Evolutionary conservation across 2,888 invertebrate species (phyloP).

Genomic region (Amorpha juglandis): DNA sequence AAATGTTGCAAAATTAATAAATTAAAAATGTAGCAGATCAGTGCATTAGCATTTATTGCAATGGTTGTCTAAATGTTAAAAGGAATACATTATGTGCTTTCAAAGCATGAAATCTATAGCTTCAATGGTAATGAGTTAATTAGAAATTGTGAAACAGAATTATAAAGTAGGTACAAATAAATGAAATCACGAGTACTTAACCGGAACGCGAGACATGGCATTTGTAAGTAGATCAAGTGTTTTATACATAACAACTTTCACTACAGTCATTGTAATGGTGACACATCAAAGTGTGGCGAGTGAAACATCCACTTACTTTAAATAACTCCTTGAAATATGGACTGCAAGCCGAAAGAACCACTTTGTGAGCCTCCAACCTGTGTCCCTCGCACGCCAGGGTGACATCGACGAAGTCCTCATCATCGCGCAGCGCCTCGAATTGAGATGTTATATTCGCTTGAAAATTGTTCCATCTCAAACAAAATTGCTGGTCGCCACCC

Average conservation of each 20-base stretch:
- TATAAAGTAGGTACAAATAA: slow-evolving; percentile 82
- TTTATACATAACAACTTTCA: slow-evolving; percentile 85
- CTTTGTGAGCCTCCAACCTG: slow-evolving; percentile 93
- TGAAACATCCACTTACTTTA: slow-evolving; percentile 88
- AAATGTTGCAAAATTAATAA: slow-evolving; percentile 46
- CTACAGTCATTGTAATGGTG: slow-evolving; percentile 85
- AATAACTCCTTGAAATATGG: slow-evolving; percentile 94
- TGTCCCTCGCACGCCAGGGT: slow-evolving; percentile 94
- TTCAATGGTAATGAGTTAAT: slow-evolving; percentile 77
- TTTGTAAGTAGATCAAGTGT: slow-evolving; percentile 85
- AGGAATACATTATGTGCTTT: slow-evolving; percentile 54
- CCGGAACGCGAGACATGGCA: slow-evolving; percentile 84
- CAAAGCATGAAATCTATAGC: slow-evolving; percentile 59
- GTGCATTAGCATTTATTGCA: slow-evolving; percentile 54
- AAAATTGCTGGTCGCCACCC: slow-evolving; percentile 92
- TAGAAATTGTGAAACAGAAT: slow-evolving; percentile 83
- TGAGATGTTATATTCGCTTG: slow-evolving; percentile 94
- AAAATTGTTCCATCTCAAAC: slow-evolving; percentile 95
- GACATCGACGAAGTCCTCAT: slow-evolving; percentile 95
- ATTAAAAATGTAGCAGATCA: slow-evolving; percentile 51
- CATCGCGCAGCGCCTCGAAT: slow-evolving; percentile 92
- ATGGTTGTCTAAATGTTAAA: slow-evolving; percentile 47
- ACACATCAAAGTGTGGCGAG: slow-evolving; percentile 84
- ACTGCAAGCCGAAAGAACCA: slow-evolving; percentile 93
- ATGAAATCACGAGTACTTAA: slow-evolving; percentile 84